These are phyloP conservation scores for Pheosia tremula DNA, from an alignment of 2,888 invertebrate genomes.

Conservation along the genomic window DNA sequence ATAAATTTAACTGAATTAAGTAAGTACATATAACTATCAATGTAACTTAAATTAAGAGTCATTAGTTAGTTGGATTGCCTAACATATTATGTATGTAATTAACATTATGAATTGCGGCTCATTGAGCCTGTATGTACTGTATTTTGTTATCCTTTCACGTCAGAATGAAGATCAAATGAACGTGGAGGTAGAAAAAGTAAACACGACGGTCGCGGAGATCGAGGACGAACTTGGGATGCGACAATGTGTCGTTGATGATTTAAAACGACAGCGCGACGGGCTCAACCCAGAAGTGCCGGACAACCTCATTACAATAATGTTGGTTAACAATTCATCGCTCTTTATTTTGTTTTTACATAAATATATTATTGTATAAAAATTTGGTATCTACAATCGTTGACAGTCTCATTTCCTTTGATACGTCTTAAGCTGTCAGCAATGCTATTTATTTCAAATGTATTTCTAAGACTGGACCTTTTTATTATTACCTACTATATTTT, in stretches of 20 bases:
- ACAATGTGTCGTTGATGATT: slow-evolving; percentile 42
- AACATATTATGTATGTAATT: no score
- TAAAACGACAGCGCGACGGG: slow-evolving; percentile 42
- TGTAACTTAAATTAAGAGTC: no score
- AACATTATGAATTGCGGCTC: no score
- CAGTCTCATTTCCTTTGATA: neutral
- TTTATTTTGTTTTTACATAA: slow-evolving; percentile 7
- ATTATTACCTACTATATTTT: neutral
- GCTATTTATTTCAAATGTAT: no score
- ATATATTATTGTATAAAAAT: neutral
- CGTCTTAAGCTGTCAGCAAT: no score
- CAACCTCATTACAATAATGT: slow-evolving; percentile 55
- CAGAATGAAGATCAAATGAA: slow-evolving; percentile 59
- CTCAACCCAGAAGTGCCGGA: slow-evolving; percentile 50
- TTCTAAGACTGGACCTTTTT: no score
- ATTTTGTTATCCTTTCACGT: slow-evolving; percentile 4
- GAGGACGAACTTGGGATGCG: slow-evolving; percentile 43
- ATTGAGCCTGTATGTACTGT: no score
- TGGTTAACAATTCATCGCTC: slow-evolving; percentile 22
- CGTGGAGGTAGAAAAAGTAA: slow-evolving; percentile 45
- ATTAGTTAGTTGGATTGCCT: no score
- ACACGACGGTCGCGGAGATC: slow-evolving; percentile 37
- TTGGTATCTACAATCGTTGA: neutral
- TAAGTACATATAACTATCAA: no score
- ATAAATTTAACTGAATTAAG: no score